Evolutionary conservation across 2,797 vertebrate species (phyloP).

Genomic region (Rhinichthys osculus): DNA sequence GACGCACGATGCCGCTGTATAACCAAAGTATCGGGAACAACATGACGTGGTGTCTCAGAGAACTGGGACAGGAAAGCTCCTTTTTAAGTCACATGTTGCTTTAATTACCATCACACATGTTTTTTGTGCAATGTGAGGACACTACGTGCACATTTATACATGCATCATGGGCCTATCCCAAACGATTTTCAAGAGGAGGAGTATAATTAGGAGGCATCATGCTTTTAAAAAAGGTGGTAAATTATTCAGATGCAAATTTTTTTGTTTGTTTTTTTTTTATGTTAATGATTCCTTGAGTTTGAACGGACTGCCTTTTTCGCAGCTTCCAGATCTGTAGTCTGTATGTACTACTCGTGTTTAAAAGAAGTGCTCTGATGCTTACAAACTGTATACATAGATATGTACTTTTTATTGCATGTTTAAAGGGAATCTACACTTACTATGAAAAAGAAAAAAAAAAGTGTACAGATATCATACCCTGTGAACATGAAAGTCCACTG

Average conservation of each 20-base stretch:
- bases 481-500: conserved; percentile 85
- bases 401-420: conserved; percentile 98
- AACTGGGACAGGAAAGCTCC: conserved; percentile 69
- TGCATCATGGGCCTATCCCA: conserved; percentile 56
- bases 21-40: conserved; percentile 75
- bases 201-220: conserved; percentile 74
- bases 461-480: conserved; percentile 76
- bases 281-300: conserved; percentile 82
- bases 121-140: conserved; percentile 71
- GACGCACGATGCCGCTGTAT: conserved; percentile 65
- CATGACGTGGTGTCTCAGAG: conserved; percentile 64
- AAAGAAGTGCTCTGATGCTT: conserved; percentile 95
- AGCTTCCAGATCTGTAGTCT: conserved; percentile 91
- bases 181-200: conserved; percentile 35
- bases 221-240: conserved; percentile 81
- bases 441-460: conserved; percentile 77
- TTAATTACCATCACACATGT: conserved; percentile 76
- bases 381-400: conserved; percentile 94
- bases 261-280: conserved; percentile 78
- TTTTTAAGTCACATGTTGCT: conserved; percentile 80
- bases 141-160: conserved; percentile 49
- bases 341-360: conserved; percentile 93
- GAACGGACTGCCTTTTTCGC: conserved; percentile 81
- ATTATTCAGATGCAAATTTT: conserved; percentile 81
- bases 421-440: conserved; percentile 89